These are phyloP conservation scores for Thymelicus acteon DNA, from an alignment of 2,888 invertebrate genomes.

Conservation along the genomic window DNA sequence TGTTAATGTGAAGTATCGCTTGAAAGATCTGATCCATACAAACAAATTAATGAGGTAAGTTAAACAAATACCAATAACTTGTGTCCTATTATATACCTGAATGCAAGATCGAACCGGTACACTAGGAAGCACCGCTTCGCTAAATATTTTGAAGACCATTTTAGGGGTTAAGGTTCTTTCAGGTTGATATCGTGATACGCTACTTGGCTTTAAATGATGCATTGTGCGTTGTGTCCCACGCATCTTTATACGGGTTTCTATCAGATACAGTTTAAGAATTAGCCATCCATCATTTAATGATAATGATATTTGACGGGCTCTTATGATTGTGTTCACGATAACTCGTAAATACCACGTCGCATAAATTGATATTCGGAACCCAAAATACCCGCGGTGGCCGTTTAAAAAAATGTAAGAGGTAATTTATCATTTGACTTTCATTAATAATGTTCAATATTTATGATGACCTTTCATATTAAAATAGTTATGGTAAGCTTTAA, in stretches of 20 bases:
- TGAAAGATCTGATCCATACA: too few species aligned
- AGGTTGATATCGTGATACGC: slow-evolving; percentile 45
- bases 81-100: not conserved
- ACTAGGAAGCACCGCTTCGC: not conserved
- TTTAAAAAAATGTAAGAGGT: slow-evolving; percentile 21
- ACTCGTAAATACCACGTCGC: slow-evolving; percentile 58
- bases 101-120: not conserved
- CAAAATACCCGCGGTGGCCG: slow-evolving; percentile 24
- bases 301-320: slow-evolving; percentile 79
- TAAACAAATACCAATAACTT: too few species aligned
- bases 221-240: slow-evolving; percentile 79
- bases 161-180: slow-evolving; percentile 20
- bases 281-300: slow-evolving; percentile 80
- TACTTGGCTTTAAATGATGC: slow-evolving; percentile 68
- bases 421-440: slow-evolving; percentile 35
- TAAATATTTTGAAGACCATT: slow-evolving; percentile 13
- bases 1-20: too few species aligned
- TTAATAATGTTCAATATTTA: slow-evolving; percentile 31
- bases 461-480: not conserved
- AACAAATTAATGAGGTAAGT: too few species aligned
- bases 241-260: slow-evolving; percentile 72
- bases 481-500: not conserved
- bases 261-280: slow-evolving; percentile 72
- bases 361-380: slow-evolving; percentile 41
- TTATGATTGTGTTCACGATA: slow-evolving; percentile 71